These are phyloP conservation scores for Conchocele bisecta DNA, from an alignment of 2,888 invertebrate species.

Conservation along the genomic window DNA sequence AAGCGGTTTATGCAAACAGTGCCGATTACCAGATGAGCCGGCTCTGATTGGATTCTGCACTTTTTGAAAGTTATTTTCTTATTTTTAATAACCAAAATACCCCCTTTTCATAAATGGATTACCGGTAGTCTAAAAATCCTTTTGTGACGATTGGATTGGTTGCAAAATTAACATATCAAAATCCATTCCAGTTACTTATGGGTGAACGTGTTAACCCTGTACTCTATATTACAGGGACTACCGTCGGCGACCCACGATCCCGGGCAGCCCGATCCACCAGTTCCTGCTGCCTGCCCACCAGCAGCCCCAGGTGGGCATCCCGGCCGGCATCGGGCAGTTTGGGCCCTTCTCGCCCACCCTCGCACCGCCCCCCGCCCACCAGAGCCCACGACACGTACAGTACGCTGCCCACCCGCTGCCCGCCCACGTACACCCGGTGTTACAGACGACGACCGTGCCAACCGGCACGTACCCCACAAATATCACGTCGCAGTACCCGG, in stretches of 20 bases:
- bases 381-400: conserved; percentile 86
- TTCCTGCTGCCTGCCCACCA: conserved; percentile 81
- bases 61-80: too few species aligned
- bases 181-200: too few species aligned
- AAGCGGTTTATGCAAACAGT: too few species aligned
- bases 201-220: too few species aligned
- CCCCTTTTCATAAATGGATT: too few species aligned
- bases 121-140: too few species aligned
- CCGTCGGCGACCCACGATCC: conserved; percentile 84
- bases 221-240: conserved; percentile 84
- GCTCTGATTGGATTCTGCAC: too few species aligned
- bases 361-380: conserved; percentile 91
- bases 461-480: conserved; percentile 71
- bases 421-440: conserved; percentile 87
- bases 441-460: conserved; percentile 73
- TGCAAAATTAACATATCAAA: too few species aligned
- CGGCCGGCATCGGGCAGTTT: conserved; percentile 75
- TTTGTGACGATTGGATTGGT: too few species aligned
- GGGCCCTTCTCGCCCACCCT: conserved; percentile 82
- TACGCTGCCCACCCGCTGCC: conserved; percentile 90
- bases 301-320: conserved; percentile 76
- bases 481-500: conserved; percentile 85
- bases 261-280: conserved; percentile 78
- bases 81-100: too few species aligned
- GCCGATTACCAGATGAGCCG: too few species aligned